A percentile compares a stretch with the other conserved stretches of the same genome.
phyloP scores from a whole-genome alignment of 1,140 invertebrate species.

The Maniola jurtina region DNA sequence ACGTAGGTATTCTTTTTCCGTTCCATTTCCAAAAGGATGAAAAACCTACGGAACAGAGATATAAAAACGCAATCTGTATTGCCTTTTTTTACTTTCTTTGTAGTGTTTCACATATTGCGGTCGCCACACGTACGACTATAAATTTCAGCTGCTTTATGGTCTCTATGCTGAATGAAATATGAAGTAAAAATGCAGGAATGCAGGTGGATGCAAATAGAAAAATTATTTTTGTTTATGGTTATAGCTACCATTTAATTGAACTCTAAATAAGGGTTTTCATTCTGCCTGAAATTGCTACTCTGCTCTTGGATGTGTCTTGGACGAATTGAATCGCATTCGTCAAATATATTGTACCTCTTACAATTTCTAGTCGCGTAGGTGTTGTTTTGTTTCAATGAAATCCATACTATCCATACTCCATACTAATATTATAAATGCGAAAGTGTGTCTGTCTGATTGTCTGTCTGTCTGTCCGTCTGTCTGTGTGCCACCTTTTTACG shows the following conservation, averaged over 20 bases:
- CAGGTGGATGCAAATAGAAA: constrained; percentile 2
- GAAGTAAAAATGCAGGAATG: constrained; percentile 29
- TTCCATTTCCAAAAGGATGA: background rate
- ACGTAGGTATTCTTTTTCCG: background rate
- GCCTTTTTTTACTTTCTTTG: constrained; percentile 22
- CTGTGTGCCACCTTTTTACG: no score
- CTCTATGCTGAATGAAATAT: constrained; percentile 32
- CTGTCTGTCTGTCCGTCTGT: no score
- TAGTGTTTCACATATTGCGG: constrained; percentile 26
- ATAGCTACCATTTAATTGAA: background rate
- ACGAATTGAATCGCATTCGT: no score
- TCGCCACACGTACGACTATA: constrained; percentile 32
- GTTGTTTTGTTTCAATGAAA: no score
- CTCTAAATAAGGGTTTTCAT: background rate
- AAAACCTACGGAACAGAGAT: constrained; percentile 4
- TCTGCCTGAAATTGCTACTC: no score
- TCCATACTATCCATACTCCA: no score
- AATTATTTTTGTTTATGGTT: constrained; percentile 1
- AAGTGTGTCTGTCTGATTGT: no score
- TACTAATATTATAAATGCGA: no score
- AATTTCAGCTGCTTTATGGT: constrained; percentile 32
- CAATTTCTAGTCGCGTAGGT: no score
- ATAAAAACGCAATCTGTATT: constrained; percentile 2
- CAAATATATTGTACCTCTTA: no score
- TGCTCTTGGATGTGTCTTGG: no score